Evolutionary conservation across 2,113 vertebrate genomes (phyloP), one percentile per base, ranked within the genome.

Genomic region (Tonatia bakeri): DNA sequence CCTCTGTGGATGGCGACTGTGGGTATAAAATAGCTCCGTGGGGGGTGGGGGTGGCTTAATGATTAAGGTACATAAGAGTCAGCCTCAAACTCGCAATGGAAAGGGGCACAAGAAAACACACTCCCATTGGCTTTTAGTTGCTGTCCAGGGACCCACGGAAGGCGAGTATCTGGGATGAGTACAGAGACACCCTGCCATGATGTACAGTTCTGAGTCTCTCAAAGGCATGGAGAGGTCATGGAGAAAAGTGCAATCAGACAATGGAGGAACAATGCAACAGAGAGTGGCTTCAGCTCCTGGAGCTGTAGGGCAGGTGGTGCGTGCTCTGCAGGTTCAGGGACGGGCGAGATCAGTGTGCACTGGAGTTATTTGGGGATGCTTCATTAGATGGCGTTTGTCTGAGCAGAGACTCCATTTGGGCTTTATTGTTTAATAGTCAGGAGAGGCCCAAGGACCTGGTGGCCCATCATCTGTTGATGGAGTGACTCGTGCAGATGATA

Each of bases 401-500:
- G 6, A 69, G 31, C 31, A 59, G 61, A 95, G 61, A 31, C 4
- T 65, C 59, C 82, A 61, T 59, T 61, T 28, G 80, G 47, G 56
- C n/a, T 94, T 83, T 76, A 20, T 43, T 83, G 16, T 86, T 90
- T 94, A 76, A 47, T 54, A 88, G 65, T 93, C 56, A 87, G 73
- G 36, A 93, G 40, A 88, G 45, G 79, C 69, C 82, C n/a, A 52
- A 87, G 83, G 31, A 50, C 38, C 47, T 77, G 67, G 64, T 9
- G 61, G 31, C 75, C 72, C 89, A 61, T 93, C 79, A 70, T 89
- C n/a, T 89, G 72, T 73, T 95, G 89, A 75, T 80, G 91, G 79
- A 95, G 17, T 94, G 82, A 75, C 84, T 86, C 59, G 24, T 36
- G 75, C 54, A 84, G 76, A 72, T 95, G 84, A 96, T 28, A 83